Conservation (phyloP, 2,888 invertebrate genomes). For the Dolichopus griseipennis region DNA sequence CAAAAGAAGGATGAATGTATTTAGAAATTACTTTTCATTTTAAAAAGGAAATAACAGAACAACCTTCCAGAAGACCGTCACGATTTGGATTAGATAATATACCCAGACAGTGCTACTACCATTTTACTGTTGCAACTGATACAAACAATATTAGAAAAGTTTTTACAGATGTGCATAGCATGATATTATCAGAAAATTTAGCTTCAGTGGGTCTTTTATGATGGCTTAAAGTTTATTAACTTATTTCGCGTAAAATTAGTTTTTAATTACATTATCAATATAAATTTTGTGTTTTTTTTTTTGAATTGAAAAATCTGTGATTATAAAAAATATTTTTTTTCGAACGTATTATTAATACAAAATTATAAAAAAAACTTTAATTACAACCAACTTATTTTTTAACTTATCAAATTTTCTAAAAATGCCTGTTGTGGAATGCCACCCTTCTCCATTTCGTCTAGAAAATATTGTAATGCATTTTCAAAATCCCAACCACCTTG, state of each 20-base stretch:
- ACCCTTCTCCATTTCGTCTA: background rate
- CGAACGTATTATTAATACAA: too few relatives aligned
- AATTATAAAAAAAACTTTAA: too few relatives aligned
- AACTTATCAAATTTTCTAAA: background rate
- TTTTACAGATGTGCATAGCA: constrained; percentile 63
- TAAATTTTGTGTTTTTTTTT: background rate
- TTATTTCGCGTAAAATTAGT: background rate
- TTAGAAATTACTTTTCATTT: background rate
- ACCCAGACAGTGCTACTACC: constrained; percentile 57
- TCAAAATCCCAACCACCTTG: constrained; percentile 20
- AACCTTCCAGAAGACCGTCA: constrained; percentile 42
- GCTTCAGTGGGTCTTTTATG: constrained; percentile 41
- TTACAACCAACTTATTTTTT: too few relatives aligned
- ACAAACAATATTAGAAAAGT: constrained; percentile 64
- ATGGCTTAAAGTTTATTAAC: background rate
- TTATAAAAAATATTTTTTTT: background rate
- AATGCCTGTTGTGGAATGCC: background rate
- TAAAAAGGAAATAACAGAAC: constrained; percentile 49
- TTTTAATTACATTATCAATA: background rate
- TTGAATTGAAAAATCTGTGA: background rate
- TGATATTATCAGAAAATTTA: constrained; percentile 49
- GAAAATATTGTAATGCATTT: constrained; percentile 16
- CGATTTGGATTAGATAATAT: constrained; percentile 38
- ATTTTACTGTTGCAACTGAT: constrained; percentile 67
- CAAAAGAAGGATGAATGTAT: background rate